Conservation (phyloP, 1,140 invertebrate genomes). For the Lasioglossum baleicum region DNA sequence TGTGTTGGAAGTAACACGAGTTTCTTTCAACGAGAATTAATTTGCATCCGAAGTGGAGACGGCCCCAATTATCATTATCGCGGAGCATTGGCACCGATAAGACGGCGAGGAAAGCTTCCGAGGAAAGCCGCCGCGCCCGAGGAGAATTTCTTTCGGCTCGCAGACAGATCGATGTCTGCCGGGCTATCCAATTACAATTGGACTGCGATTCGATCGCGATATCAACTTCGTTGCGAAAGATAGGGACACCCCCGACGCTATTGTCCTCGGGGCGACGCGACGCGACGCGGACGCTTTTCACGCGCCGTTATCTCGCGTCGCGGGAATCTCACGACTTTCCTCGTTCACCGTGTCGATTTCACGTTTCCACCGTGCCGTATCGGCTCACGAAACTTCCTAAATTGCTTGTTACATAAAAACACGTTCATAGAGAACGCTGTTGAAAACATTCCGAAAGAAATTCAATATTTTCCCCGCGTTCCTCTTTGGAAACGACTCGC, state of each 20-base stretch:
- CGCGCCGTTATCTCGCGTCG: conserved; percentile 48
- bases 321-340: conserved; percentile 13
- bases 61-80: conserved; percentile 27
- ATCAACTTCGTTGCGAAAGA: conserved; percentile 55
- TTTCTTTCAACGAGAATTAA: too few relatives aligned
- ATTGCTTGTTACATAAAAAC: not conserved
- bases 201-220: conserved; percentile 54
- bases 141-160: conserved; percentile 3
- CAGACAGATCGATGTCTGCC: conserved; percentile 5
- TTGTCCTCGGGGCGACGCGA: conserved; percentile 44
- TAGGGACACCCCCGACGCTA: conserved; percentile 53
- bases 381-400: not conserved
- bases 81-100: conserved; percentile 33
- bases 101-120: not conserved
- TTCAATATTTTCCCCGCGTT: too few relatives aligned
- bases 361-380: not conserved
- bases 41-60: too few relatives aligned
- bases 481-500: too few relatives aligned
- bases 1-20: too few relatives aligned
- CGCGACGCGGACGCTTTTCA: conserved; percentile 31
- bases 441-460: too few relatives aligned
- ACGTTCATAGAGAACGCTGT: not conserved
- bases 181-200: conserved; percentile 58
- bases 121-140: not conserved
- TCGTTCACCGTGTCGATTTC: not conserved